Evolutionary conservation across 2,113 vertebrate species (phyloP), one percentile per base, ranked within the genome.

Genomic region (Gymnocephalus cernua): DNA sequence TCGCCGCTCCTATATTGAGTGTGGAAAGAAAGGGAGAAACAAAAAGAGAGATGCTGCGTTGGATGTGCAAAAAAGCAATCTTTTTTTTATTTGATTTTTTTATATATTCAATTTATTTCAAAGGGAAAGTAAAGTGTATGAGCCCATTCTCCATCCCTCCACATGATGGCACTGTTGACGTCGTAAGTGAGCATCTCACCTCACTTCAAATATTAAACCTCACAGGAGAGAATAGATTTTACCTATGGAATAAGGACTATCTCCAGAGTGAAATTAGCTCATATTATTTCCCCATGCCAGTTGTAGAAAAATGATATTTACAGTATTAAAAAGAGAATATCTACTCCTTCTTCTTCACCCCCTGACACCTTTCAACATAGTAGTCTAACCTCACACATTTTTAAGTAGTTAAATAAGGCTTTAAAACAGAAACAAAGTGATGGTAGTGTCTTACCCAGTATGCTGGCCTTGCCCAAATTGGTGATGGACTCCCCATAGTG

Each of bases 401-500:
- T 35, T 4, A 4, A 25, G 29, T 29, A 41, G 27, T 25, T 32
- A 48, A 35, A 48, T 41, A 41, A 41, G 2, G 9, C 10, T 11
- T 41, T 41, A 41, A 41, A 41, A 3, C 9, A 41, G 11, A 41
- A 41, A 41, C 38, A 41, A 65, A 38, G 15, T 12, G 19, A 65
- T 32, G 10, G 18, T n/a, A 1, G 14, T 18, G 25, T 51, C 61
- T 92, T 94, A 99, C 98, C 98, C 79, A 99, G 71, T 59, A 99
- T 99, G 91, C 98, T 98, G 45, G 98, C 98, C 94, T 99, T 99
- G 95, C 98, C 98, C 61, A 99, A 96, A 74, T 95, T 99, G 14
- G 98, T 99, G 92, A 99, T 98, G 61, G 98, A 99, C 89, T 99
- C 98, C 5, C 98, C 97, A 1, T 99, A 99, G 93, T 97, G 95